Percentiles rank a stretch among this genome's conserved stretches.
These are phyloP conservation scores for Cebus imitator DNA, from an alignment of 2,113 vertebrate species.

Conservation along the genomic window DNA sequence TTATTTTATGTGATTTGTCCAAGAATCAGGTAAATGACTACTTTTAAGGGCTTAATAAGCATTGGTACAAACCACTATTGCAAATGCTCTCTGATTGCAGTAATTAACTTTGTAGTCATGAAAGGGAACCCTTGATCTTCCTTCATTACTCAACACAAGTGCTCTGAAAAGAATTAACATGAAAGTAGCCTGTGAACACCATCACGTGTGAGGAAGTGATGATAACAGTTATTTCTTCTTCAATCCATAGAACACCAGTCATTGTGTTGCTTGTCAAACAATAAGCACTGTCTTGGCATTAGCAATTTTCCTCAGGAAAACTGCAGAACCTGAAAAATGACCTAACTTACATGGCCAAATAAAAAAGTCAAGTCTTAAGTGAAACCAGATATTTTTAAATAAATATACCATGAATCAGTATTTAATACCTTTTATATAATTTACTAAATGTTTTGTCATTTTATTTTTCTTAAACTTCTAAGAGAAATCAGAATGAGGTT, in stretches of 20 bases:
- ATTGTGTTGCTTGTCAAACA: conserved; percentile 7
- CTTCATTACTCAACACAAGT: conserved; percentile 66
- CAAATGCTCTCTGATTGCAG: conserved; percentile 61
- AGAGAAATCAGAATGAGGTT: not conserved
- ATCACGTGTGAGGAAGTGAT: conserved; percentile 65
- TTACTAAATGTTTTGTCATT: not conserved
- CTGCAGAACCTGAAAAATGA: not conserved
- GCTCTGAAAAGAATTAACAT: conserved; percentile 74
- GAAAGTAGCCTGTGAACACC: conserved; percentile 64
- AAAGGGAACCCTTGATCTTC: conserved; percentile 74
- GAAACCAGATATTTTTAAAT: conserved; percentile 34
- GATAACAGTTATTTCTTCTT: conserved; percentile 63
- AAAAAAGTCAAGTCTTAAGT: not conserved
- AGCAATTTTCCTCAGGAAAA: conserved; percentile 30
- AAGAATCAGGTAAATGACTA: conserved; percentile 44
- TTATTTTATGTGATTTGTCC: conserved; percentile 58
- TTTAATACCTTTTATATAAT: not conserved
- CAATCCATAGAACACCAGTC: conserved; percentile 52
- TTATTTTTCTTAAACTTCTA: not conserved
- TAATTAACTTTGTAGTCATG: conserved; percentile 70
- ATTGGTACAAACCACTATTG: not conserved
- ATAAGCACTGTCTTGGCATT: not conserved
- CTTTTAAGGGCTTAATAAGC: conserved; percentile 57
- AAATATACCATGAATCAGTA: not conserved
- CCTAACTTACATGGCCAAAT: not conserved